Evolutionary conservation across 2,113 vertebrate species (phyloP).

Genomic region (Antigone vipio): DNA sequence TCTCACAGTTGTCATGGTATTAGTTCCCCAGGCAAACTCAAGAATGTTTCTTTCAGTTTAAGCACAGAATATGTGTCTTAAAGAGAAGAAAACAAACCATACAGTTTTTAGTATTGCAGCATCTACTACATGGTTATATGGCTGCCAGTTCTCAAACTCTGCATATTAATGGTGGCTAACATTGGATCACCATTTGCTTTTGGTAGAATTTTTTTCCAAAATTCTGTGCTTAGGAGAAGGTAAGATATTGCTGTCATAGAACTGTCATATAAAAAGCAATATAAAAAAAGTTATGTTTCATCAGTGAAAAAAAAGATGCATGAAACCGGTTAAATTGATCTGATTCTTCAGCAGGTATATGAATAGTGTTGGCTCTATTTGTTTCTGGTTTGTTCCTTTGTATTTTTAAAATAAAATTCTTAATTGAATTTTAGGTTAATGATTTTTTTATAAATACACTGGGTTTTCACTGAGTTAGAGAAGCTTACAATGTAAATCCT

Average conservation of each 20-base stretch:
- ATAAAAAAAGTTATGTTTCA: rapidly evolving
- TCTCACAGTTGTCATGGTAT: neutral
- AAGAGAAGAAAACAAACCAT: neutral
- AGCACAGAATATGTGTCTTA: neutral
- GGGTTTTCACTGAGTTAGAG: neutral
- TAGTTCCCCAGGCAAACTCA: neutral
- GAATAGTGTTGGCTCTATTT: neutral
- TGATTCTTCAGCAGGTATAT: neutral
- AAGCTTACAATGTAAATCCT: neutral
- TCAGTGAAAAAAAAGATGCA: neutral
- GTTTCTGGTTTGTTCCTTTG: neutral
- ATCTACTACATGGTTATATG: neutral
- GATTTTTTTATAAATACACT: neutral
- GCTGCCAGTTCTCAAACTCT: neutral
- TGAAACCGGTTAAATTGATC: neutral
- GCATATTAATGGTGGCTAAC: neutral
- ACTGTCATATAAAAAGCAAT: neutral
- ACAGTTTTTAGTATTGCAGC: neutral
- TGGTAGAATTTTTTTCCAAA: neutral
- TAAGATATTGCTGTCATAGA: neutral
- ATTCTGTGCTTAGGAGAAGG: neutral
- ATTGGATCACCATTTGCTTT: neutral
- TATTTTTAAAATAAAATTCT: neutral
- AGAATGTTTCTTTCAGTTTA: neutral
- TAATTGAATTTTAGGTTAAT: neutral